Evolutionary conservation across 2,113 vertebrate species (phyloP).

Genomic region (Calidris pygmaea): DNA sequence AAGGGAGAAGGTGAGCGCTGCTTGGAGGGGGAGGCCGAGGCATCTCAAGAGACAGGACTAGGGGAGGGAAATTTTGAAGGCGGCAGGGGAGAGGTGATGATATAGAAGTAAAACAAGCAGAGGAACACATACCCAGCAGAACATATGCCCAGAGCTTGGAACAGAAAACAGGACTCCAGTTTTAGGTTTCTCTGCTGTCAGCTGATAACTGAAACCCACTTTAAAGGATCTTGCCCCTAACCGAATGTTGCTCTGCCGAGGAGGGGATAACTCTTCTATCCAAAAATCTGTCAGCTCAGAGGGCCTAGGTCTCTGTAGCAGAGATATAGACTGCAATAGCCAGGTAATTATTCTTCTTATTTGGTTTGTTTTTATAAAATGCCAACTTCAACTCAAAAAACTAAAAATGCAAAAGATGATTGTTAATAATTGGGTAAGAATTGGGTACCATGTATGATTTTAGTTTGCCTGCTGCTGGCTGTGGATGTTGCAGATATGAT

Average conservation of each 20-base stretch:
- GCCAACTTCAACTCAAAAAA: neutral
- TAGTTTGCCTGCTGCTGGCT: neutral
- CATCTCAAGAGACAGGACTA: neutral
- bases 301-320: neutral
- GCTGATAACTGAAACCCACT: neutral
- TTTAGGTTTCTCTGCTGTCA: constrained; percentile 30
- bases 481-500: neutral
- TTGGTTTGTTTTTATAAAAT: neutral
- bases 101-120: neutral
- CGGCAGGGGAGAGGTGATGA: neutral
- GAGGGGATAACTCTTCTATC: neutral
- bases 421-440: neutral
- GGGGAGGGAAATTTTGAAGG: neutral
- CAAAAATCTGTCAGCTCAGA: neutral
- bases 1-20: neutral
- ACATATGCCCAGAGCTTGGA: neutral
- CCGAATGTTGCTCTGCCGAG: neutral
- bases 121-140: neutral
- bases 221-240: neutral
- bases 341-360: neutral
- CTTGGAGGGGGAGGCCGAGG: neutral
- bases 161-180: neutral
- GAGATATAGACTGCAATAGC: neutral
- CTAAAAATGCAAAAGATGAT: neutral
- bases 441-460: neutral